Base-by-base conservation (phyloP, 30 jellyfish, hydroid and myxozoan species). In the Catostylus mosaicus region DNA sequence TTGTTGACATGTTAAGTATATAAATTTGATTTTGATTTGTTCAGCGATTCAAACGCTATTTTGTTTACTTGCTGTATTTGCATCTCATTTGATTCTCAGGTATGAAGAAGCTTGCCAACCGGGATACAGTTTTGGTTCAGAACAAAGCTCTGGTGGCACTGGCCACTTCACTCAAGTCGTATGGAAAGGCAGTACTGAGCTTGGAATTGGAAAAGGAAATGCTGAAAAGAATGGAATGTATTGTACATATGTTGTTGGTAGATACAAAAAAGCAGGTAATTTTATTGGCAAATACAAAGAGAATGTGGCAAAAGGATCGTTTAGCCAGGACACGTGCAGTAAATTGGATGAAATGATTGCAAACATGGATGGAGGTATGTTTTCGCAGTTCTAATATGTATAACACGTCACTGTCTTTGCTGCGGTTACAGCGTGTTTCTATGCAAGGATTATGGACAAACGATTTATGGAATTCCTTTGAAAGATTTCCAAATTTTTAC, bases 141-240 rank as follows among this genome's bases (percentile, higher is more conserved):
- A 86, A 8, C 38, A 64, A 36, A 11, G 20, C 61, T 33, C 71
- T 16, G 62, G 71, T 0, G 88, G 88, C 0, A 77, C 95, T 56
- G 88, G 94, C 19, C 97, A 90, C 60, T 90, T 90, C 65, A 83
- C 97, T n/a, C 97, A 90, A 84, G 89, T 84, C 31, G 97, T 90
- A 2, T 90, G 97, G 97, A 82, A 90, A 30, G 82, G 72, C 19
- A 48, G 81, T 20, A 75, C 78, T 10, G 75, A 64, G 30, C 75
- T 90, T n/a, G 97, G 97, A 1, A 46, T 90, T 30, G 97, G 97
- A 4, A 47, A 48, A 34, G 97, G 92, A 5, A 45, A 26, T 30
- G 71, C 83, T 22, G 78, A 90, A 40, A 43, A 76, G 33, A 77
- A 65, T 30, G 92, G 88, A 23, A 83, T 60, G 88, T 30, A 51